Evolutionary conservation across 2,113 vertebrate species (phyloP).

Genomic region (Serinus canaria): DNA sequence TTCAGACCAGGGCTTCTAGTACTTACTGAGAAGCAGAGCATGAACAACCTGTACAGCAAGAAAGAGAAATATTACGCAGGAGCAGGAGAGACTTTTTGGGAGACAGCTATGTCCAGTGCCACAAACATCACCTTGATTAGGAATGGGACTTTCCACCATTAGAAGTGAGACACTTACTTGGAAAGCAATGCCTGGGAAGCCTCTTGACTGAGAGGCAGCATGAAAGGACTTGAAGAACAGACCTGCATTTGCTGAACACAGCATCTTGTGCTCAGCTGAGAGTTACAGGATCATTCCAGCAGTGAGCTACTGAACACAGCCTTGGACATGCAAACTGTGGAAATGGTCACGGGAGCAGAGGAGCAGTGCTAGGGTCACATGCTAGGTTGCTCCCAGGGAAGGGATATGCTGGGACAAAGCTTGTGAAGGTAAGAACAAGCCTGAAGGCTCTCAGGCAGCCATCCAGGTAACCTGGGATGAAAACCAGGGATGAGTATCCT

Average conservation of each 20-base stretch:
- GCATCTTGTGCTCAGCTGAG: not conserved
- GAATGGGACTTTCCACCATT: not conserved
- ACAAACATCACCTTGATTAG: not conserved
- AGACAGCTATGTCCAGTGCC: not conserved
- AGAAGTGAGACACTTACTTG: not conserved
- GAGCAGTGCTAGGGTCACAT: not conserved
- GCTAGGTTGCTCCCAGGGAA: not conserved
- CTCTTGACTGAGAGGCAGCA: not conserved
- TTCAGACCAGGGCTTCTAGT: not conserved
- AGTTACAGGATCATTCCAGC: not conserved
- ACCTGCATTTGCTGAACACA: not conserved
- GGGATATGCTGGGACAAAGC: not conserved
- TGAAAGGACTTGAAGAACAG: not conserved
- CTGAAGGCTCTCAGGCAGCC: not conserved
- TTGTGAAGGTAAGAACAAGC: not conserved
- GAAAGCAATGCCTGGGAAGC: rapidly evolving
- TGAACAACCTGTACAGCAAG: not conserved
- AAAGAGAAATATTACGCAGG: not conserved
- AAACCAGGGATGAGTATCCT: not conserved
- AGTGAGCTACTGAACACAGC: not conserved
- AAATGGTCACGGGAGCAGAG: not conserved
- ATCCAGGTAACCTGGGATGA: not conserved
- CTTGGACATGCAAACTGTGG: not conserved
- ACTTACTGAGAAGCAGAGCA: not conserved
- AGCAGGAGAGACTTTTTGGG: not conserved